phyloP scores from a whole-genome alignment of 2,888 invertebrate genomes.

The Zygothrica quintamaculata region DNA sequence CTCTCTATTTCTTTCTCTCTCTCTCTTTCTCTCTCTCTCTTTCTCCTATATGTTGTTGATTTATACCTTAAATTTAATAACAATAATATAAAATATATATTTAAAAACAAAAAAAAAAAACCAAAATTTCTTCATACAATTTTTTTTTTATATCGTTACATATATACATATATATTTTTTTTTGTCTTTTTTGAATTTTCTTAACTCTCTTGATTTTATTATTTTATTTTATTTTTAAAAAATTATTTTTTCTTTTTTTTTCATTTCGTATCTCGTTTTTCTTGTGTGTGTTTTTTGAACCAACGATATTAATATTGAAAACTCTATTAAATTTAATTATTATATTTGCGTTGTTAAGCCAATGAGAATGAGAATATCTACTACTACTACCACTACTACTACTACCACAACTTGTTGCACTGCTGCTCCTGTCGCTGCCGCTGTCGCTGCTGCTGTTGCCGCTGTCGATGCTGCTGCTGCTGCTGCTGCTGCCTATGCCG shows the following conservation, averaged over 20 bases:
- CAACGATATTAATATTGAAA: conserved; percentile 66
- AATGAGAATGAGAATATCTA: conserved; percentile 84
- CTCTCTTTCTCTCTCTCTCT: conserved; percentile 11
- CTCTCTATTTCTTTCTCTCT: conserved; percentile 1
- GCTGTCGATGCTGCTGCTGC: conserved; percentile 37
- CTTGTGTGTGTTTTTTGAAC: conserved; percentile 54
- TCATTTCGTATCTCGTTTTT: conserved; percentile 45
- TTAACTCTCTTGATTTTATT: conserved; percentile 3
- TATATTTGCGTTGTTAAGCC: conserved; percentile 83
- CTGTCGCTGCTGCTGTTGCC: conserved; percentile 47
- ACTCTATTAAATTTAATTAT: conserved; percentile 78
- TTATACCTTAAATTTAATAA: neutral
- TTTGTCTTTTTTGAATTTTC: too few species aligned
- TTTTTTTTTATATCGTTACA: conserved; percentile 30
- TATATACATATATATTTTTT: too few species aligned
- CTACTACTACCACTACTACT: conserved; percentile 81
- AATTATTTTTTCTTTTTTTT: conserved; percentile 56
- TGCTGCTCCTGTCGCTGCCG: conserved; percentile 81
- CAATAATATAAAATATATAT: conserved; percentile 2
- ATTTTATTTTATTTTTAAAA: conserved; percentile 14
- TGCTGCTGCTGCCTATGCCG: conserved; percentile 25
- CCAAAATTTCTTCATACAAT: too few species aligned
- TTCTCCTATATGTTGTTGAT: conserved; percentile 33
- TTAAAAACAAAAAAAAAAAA: neutral
- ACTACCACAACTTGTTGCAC: conserved; percentile 81